These are phyloP conservation scores for Columba livia DNA, from an alignment of 2,113 vertebrate species.

Conservation along the genomic window DNA sequence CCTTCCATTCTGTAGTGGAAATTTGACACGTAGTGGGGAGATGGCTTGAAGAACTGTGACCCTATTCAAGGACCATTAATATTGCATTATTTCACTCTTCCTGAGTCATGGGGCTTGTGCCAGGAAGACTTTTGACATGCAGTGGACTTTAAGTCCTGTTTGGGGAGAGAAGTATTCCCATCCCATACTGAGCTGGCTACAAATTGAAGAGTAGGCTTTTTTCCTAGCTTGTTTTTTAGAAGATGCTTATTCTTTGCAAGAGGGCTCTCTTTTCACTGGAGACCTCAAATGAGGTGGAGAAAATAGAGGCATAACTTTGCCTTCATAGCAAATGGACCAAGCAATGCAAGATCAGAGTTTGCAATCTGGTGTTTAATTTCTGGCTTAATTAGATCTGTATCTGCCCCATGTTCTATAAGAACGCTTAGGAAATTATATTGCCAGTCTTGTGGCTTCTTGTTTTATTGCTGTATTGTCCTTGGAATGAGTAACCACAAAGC, in stretches of 20 bases:
- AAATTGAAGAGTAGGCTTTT: neutral
- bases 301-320: neutral
- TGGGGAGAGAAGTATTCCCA: neutral
- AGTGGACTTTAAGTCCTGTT: neutral
- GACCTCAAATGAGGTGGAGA: neutral
- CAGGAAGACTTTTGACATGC: neutral
- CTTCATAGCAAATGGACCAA: neutral
- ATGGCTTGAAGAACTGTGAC: neutral
- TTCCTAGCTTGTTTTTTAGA: neutral
- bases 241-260: neutral
- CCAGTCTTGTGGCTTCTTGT: neutral
- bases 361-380: neutral
- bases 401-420: neutral
- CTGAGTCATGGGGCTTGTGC: neutral
- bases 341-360: neutral
- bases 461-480: slow-evolving; percentile 43
- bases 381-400: neutral
- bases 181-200: neutral
- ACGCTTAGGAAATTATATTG: neutral
- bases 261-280: neutral
- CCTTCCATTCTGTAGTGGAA: neutral
- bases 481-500: neutral
- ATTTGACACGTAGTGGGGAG: neutral
- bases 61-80: neutral
- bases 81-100: neutral